These are phyloP conservation scores for Rugalucina vietnamica DNA, from an alignment of 2,888 invertebrate genomes.

Conservation along the genomic window DNA sequence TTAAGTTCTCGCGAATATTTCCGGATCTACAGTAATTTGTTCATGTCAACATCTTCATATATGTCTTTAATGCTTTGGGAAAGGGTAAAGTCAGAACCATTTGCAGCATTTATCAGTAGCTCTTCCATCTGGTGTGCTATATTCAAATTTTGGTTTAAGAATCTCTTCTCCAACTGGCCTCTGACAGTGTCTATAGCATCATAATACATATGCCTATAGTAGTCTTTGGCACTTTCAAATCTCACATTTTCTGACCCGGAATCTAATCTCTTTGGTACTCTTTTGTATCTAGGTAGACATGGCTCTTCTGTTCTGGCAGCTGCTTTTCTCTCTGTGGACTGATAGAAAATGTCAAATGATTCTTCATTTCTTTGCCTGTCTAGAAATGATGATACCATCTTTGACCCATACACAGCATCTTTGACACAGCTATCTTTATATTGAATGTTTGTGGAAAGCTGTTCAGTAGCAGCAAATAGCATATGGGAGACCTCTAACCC, in stretches of 20 bases:
- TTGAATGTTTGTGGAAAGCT: constrained; percentile 43
- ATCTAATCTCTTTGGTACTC: constrained; percentile 24
- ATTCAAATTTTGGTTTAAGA: constrained; percentile 10
- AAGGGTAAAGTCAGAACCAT: constrained; percentile 15
- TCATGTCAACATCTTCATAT: constrained; percentile 28
- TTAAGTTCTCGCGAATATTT: too few species aligned
- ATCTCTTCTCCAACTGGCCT: constrained; percentile 20
- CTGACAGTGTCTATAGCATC: constrained; percentile 31
- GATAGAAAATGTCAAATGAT: constrained; percentile 26
- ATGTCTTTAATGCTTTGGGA: constrained; percentile 12
- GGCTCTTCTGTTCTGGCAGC: constrained; percentile 19
- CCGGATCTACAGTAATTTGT: too few species aligned
- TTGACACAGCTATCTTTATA: constrained; percentile 34
- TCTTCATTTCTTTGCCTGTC: constrained; percentile 32
- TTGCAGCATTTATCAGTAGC: constrained; percentile 31
- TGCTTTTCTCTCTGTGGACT: neutral
- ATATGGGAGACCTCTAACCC: constrained; percentile 42
- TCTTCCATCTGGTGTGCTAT: constrained; percentile 27
- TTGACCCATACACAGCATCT: constrained; percentile 17
- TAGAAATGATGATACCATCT: constrained; percentile 9
- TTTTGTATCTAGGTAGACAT: constrained; percentile 20
- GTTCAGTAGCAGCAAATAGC: constrained; percentile 47
- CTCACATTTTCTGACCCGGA: constrained; percentile 15
- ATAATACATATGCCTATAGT: constrained; percentile 29
- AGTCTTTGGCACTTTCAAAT: constrained; percentile 22